These are phyloP conservation scores for Melieria omissa DNA, from an alignment of 2,888 invertebrate genomes.

Conservation along the genomic window DNA sequence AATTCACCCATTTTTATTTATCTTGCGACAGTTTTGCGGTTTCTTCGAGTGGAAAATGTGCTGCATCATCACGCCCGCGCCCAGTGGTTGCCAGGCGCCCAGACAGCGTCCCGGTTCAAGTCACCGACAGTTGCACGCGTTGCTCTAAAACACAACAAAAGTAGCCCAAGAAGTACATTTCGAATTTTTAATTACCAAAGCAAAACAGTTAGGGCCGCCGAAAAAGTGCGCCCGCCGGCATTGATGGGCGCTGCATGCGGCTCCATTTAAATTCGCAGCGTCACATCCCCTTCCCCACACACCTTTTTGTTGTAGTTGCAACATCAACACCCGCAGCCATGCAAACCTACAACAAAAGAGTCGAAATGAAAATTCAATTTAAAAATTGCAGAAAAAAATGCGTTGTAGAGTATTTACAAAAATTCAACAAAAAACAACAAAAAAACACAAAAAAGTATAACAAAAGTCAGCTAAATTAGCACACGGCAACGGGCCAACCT, in stretches of 20 bases:
- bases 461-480: slow-evolving; percentile 42
- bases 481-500: slow-evolving; percentile 32
- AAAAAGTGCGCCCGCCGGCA: slow-evolving; percentile 13
- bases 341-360: background rate
- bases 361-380: slow-evolving; percentile 37
- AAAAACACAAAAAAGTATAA: slow-evolving; percentile 20
- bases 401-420: slow-evolving; percentile 9
- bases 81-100: background rate
- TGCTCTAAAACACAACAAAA: too few relatives aligned
- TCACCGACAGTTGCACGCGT: slow-evolving; percentile 24
- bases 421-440: slow-evolving; percentile 10
- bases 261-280: slow-evolving; percentile 21
- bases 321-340: slow-evolving; percentile 27
- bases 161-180: too few relatives aligned
- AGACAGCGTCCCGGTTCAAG: slow-evolving; percentile 8
- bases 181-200: too few relatives aligned
- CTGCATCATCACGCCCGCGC: slow-evolving; percentile 54
- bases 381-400: slow-evolving; percentile 29
- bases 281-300: background rate
- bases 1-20: slow-evolving; percentile 16
- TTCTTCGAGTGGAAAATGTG: slow-evolving; percentile 62
- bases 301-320: slow-evolving; percentile 13
- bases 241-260: slow-evolving; percentile 10
- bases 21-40: slow-evolving; percentile 52
- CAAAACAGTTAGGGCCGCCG: too few relatives aligned